Conservation (phyloP, 2,888 invertebrate genomes). For the Tuberolachnus salignus region DNA sequence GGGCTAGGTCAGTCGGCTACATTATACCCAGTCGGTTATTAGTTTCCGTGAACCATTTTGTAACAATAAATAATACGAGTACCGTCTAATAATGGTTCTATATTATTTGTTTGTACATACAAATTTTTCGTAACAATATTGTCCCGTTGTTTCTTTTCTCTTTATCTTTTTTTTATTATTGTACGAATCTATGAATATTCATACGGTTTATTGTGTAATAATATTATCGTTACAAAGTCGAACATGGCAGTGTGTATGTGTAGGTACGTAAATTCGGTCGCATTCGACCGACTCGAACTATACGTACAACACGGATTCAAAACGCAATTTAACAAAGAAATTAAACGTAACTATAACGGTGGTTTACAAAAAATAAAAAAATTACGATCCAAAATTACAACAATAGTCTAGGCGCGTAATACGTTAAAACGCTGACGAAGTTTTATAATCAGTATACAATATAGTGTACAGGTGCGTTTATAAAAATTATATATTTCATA, state of each 20-base stretch:
- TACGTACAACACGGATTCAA: neutral
- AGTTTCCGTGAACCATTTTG: conserved; percentile 39
- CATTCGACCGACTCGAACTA: neutral
- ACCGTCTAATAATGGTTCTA: conserved; percentile 15
- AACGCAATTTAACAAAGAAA: no score
- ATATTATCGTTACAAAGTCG: conserved; percentile 5
- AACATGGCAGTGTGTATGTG: neutral
- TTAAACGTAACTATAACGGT: no score
- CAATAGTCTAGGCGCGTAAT: no score
- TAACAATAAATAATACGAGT: conserved; percentile 11
- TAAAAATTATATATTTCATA: no score
- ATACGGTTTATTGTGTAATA: neutral
- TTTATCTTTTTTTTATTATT: no score
- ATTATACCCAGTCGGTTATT: neutral
- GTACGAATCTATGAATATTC: conserved; percentile 15
- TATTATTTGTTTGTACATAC: conserved; percentile 39
- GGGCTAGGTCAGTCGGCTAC: conserved; percentile 39
- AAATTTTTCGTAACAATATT: neutral
- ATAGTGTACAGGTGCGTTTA: no score
- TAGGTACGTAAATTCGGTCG: conserved; percentile 24
- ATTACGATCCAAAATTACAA: neutral
- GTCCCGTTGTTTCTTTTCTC: neutral
- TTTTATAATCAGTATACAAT: no score
- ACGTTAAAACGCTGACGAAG: no score
- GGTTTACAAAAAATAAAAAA: neutral